phyloP scores from a whole-genome alignment of 2,113 vertebrate species.

The Protobothrops mucrosquamatus region DNA sequence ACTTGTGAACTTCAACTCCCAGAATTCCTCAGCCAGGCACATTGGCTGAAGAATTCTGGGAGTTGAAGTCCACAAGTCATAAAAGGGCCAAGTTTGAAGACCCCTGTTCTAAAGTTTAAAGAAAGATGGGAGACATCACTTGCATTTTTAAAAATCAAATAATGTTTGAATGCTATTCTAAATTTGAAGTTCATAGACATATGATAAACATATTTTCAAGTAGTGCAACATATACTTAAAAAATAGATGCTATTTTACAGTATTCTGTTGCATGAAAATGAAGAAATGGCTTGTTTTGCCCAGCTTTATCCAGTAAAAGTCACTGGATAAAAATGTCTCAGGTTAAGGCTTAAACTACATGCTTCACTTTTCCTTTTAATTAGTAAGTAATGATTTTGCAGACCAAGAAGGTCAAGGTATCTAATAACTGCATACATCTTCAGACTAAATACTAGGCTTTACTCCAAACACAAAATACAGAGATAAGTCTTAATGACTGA shows the following conservation, averaged over 20 bases:
- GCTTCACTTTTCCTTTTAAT: slow-evolving; percentile 15
- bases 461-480: neutral
- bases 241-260: neutral
- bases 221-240: neutral
- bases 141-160: neutral
- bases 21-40: no score
- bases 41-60: no score
- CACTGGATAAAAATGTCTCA: neutral
- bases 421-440: neutral
- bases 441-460: slow-evolving; percentile 1
- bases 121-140: neutral
- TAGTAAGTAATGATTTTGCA: slow-evolving; percentile 11
- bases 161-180: neutral
- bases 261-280: neutral
- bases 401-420: neutral
- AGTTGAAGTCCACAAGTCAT: no score
- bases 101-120: neutral
- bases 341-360: neutral
- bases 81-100: no score
- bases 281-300: neutral
- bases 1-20: no score
- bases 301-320: neutral
- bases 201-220: neutral
- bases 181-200: neutral
- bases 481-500: neutral